Base-by-base conservation (phyloP, 2,113 vertebrate genomes). In the Pseudorhombus dupliciocellatus region DNA sequence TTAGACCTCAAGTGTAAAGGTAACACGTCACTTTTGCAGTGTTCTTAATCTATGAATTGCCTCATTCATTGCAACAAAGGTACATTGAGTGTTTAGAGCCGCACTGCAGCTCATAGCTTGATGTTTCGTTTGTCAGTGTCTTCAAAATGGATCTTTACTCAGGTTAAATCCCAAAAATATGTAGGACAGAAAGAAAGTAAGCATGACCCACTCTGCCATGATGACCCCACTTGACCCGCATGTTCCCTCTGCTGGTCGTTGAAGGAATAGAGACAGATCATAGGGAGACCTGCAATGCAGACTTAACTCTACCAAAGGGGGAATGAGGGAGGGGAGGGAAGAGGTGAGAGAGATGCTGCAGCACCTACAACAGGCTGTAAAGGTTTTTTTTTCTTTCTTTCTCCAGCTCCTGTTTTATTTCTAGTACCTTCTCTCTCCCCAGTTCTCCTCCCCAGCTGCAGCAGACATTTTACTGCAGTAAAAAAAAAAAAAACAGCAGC, bases 1-100 rank as follows among this genome's bases (percentile, higher is more conserved):
- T 55, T 99, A 0, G 95, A 97, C 86, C 91, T 99, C 15, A 96
- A 95, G 75, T 97, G 97, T 91, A 99, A 98, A 95, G 97, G 98
- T 98, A 72, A 48, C 46, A 79, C 1, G 30, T 16, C 52, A 5
- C 14, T 7, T 28, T 18, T 55, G 26, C 7, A 28, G 3, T 3
- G 25, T 16, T 21, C 51, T 14, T 16, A 14, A 25, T 5, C 52
- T 4, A 25, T 53, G 12, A 26, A 25, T 11, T 37, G 34, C 10
- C 12, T 37, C 2, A 12, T 12, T 37, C 34, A 28, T 28, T 28
- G 26, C 26, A 28, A 28, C 26, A 5, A 5, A 37, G 5, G 9
- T 37, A 7, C 10, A 16, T 44, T 44, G 40, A 18, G 16, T 44
- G 16, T 44, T 16, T 14, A 44, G 40, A 44, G 15, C 4, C 16